Base-by-base conservation (phyloP, 2,888 invertebrate species). In the Mystacides longicornis region DNA sequence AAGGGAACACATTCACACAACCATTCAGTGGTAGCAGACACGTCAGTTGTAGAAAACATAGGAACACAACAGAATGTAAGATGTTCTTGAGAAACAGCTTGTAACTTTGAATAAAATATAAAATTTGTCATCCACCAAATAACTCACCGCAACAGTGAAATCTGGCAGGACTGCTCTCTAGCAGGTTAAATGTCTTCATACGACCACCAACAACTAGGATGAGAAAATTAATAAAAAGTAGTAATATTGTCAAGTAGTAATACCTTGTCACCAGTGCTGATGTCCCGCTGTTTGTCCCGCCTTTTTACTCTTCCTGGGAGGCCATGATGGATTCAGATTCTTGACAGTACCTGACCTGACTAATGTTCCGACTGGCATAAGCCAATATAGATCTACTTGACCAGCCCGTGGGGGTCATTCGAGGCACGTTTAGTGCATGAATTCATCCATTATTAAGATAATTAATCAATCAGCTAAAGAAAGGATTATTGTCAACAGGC, bases 341-440 rank as follows among this genome's bases (percentile, higher is more conserved):
- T 77, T 77, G 75, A 63, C n/a, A 37, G 37, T 75, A 77, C 77
- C 77, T 77, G 76, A 77, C 77, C 77, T 77, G 77, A 74, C 75
- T 69, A 74, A 76, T 77, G 75, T 75, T 76, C 76, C 75, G 75
- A 73, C 76, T 69, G 68, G 71, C 73, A 75, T 74, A 75, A 76
- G 76, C 76, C 77, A 76, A 75, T 69, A 74, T 27, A 27, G 7
- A 5, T 27, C 27, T 27, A 27, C 27, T 27, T 27, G 27, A 27
- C 7, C 16, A 37, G n/a, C 37, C 37, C 37, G 16, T 7, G 37
- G 37, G 37, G 37, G 16, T 4, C 16, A 27, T 27, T 27, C 27
- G 11, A 27, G 5, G 27, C 27, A 27, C n/a, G n/a, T n/a, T n/a
- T n/a, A n/a, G n/a, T n/a, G n/a, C n/a, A n/a, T n/a, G n/a, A n/a